These are phyloP conservation scores for Rhyzopertha dominica DNA, from an alignment of 1,140 invertebrate genomes.

Conservation along the genomic window DNA sequence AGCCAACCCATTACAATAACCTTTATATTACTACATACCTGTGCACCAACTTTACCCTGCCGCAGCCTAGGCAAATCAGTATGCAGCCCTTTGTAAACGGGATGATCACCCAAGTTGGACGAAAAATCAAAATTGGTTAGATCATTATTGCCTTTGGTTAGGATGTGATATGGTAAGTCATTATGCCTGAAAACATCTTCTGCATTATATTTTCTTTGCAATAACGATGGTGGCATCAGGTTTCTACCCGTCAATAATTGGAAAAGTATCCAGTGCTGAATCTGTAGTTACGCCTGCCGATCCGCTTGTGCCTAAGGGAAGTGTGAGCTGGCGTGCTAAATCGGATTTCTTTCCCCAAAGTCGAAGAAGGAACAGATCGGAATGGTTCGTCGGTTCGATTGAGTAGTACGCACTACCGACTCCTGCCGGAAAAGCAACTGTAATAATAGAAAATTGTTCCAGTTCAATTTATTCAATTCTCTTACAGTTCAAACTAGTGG, in stretches of 20 bases:
- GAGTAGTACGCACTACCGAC: no score
- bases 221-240: neutral
- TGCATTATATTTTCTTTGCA: neutral
- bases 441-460: no score
- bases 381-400: no score
- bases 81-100: conserved; percentile 40
- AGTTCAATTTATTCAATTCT: no score
- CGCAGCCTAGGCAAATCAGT: conserved; percentile 56
- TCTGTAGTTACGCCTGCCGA: no score
- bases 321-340: no score
- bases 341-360: no score
- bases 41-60: conserved; percentile 55
- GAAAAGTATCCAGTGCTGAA: conserved; percentile 14
- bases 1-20: conserved; percentile 3
- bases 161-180: conserved; percentile 54
- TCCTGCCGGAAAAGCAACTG: no score
- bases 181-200: conserved; percentile 51
- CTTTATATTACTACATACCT: conserved; percentile 45
- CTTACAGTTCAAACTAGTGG: no score
- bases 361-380: no score
- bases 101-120: conserved; percentile 45
- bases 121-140: conserved; percentile 49
- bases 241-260: conserved; percentile 15
- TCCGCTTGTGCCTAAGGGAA: no score
- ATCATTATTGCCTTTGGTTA: conserved; percentile 48